Evolutionary conservation across 2,888 invertebrate species (phyloP).

Genomic region (Drosophila borealis): DNA sequence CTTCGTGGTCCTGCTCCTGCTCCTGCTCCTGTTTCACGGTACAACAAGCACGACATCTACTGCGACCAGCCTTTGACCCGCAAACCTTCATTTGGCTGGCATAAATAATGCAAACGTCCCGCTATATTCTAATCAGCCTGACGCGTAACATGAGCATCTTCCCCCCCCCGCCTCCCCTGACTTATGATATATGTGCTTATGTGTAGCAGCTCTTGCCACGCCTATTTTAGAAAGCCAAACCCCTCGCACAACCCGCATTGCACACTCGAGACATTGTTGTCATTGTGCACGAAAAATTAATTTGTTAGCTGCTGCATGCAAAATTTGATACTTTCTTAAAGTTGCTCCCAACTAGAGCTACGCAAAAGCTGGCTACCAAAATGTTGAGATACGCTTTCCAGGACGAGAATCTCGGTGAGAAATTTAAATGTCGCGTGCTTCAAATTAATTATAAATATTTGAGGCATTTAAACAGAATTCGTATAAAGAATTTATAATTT

Average conservation of each 20-base stretch:
- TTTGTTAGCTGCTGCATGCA: slow-evolving; percentile 66
- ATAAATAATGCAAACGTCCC: slow-evolving; percentile 66
- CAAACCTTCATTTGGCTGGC: slow-evolving; percentile 71
- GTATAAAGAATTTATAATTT: too few relatives aligned
- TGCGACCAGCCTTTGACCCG: slow-evolving; percentile 66
- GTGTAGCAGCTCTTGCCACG: slow-evolving; percentile 18
- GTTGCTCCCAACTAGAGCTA: slow-evolving; percentile 23
- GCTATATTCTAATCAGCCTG: slow-evolving; percentile 80
- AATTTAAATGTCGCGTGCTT: neutral
- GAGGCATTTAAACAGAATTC: too few relatives aligned
- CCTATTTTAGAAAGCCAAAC: neutral
- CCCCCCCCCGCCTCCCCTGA: neutral
- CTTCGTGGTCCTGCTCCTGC: neutral
- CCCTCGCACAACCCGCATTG: slow-evolving; percentile 9
- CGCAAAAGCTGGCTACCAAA: neutral
- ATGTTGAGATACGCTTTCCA: slow-evolving; percentile 3
- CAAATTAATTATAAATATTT: neutral
- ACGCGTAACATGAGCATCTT: slow-evolving; percentile 68
- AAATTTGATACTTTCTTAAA: slow-evolving; percentile 53
- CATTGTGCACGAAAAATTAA: slow-evolving; percentile 75
- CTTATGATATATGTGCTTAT: slow-evolving; percentile 56
- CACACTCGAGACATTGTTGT: slow-evolving; percentile 50
- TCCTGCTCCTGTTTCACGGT: neutral
- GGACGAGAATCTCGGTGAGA: neutral
- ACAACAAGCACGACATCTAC: neutral